Percentiles rank a stretch among this genome's conserved stretches.
Conservation (phyloP, 2,797 vertebrate genomes). For the Spheniscus humboldti region DNA sequence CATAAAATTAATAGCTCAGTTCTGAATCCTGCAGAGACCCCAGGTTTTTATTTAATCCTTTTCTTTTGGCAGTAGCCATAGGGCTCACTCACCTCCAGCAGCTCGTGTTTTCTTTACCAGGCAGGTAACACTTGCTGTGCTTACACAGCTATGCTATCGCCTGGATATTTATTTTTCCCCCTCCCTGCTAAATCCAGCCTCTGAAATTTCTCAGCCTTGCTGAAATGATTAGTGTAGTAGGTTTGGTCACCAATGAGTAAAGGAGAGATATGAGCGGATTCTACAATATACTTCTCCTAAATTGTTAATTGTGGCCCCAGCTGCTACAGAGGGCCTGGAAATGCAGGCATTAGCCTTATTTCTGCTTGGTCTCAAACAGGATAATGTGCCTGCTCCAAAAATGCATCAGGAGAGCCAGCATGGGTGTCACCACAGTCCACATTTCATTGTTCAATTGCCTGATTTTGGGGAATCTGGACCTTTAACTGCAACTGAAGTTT, state of each 20-base stretch:
- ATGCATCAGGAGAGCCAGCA: neutral
- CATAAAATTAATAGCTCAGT: neutral
- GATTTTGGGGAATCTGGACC: neutral
- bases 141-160: neutral
- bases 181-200: neutral
- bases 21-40: neutral
- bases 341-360: neutral
- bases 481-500: neutral
- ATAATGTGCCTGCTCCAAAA: neutral
- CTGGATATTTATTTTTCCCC: neutral
- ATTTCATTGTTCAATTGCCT: neutral
- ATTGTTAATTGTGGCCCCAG: neutral
- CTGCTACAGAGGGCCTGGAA: neutral
- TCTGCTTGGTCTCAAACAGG: neutral
- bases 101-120: neutral
- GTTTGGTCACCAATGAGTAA: neutral
- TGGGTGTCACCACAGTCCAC: neutral
- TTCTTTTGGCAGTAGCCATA: neutral
- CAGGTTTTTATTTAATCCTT: conserved; percentile 5
- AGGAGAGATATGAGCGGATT: neutral
- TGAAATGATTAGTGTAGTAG: neutral
- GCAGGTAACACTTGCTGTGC: neutral
- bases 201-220: neutral
- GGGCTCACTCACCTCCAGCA: neutral
- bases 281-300: neutral